A percentile compares a stretch with the other conserved stretches of the same genome.
Evolutionary conservation across 1,140 invertebrate genomes (phyloP).

Genomic region (Hycleus cichorii): DNA sequence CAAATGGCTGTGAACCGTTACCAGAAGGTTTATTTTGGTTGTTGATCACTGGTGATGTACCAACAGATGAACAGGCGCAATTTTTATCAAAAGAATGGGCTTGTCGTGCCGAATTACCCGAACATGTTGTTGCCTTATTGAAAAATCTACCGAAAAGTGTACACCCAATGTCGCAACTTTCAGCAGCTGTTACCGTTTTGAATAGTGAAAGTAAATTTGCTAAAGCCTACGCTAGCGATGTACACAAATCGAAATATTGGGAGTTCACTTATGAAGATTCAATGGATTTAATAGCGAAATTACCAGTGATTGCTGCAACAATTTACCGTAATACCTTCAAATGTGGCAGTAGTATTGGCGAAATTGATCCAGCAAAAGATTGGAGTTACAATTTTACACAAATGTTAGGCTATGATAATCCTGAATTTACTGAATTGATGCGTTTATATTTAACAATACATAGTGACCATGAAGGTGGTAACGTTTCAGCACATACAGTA

Average conservation of each 20-base stretch:
- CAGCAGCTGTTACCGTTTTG: constrained; percentile 72
- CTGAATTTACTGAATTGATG: constrained; percentile 75
- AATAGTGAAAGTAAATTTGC: constrained; percentile 84
- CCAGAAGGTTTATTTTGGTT: constrained; percentile 90
- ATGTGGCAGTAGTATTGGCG: constrained; percentile 67
- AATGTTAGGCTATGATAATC: constrained; percentile 78
- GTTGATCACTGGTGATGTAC: constrained; percentile 77
- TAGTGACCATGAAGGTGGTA: constrained; percentile 82
- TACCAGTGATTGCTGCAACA: constrained; percentile 82
- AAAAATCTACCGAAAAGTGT: constrained; percentile 78
- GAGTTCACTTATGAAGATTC: constrained; percentile 78
- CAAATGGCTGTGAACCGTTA: constrained; percentile 70
- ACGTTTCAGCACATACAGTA: constrained; percentile 80
- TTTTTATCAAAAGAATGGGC: constrained; percentile 81
- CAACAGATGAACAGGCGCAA: constrained; percentile 65
- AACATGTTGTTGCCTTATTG: constrained; percentile 81
- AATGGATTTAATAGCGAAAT: constrained; percentile 86
- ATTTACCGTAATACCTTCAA: constrained; percentile 77
- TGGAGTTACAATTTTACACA: constrained; percentile 80
- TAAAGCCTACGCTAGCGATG: constrained; percentile 71
- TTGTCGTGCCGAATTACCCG: constrained; percentile 68
- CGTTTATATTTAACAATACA: constrained; percentile 87
- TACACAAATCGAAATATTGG: constrained; percentile 80
- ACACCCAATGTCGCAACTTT: constrained; percentile 86
- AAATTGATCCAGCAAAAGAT: constrained; percentile 74